Base-by-base conservation (phyloP, 2,888 invertebrate genomes). In the Drosophila aldrichi region DNA sequence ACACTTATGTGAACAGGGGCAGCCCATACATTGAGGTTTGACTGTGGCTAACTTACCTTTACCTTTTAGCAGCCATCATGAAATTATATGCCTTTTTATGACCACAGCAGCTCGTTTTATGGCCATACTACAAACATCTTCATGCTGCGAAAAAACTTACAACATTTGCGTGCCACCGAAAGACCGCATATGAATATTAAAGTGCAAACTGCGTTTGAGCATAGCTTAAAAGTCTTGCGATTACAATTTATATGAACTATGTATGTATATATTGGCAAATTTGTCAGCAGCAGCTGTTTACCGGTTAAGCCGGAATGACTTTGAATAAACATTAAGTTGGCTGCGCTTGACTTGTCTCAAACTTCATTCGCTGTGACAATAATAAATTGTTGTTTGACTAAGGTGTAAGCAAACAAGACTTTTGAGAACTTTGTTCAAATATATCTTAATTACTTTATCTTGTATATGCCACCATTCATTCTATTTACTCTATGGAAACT, bases 1-100 rank as follows among this genome's bases (percentile, higher is more conserved):
- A 52, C 16, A 38, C 52, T 67, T 52, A 52, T 44, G 12, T 16
- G 16, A 25, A 22, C n/a, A 38, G 48, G 38, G 40, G 14, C 51
- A 46, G 29, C 20, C 22, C 25, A 41, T 46, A 65, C 59, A 59
- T 73, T 55, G 60, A 55, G 67, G 79, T 51, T 43, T 56, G 57
- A 61, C 59, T 36, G 44, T 67, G 34, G 48, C 29, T 16, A 48
- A 63, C 41, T 64, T 75, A 58, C 63, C 57, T 68, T 55, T 38
- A 41, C 49, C 20, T 48, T 63, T 56, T 34, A 20, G 41, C 20
- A 43, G 32, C 22, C 59, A 58, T 52, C 63, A 34, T 44, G 25
- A 70, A 65, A 59, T 70, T 55, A 55, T 59, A 46, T 46, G 56
- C 44, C 43, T 63, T 49, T 77, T 80, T 77, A 77, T 76, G 71